A percentile compares a stretch with the other conserved stretches of the same genome.
Conservation (phyloP, 2,888 invertebrate species). For the Tetrapedia diversipes region DNA sequence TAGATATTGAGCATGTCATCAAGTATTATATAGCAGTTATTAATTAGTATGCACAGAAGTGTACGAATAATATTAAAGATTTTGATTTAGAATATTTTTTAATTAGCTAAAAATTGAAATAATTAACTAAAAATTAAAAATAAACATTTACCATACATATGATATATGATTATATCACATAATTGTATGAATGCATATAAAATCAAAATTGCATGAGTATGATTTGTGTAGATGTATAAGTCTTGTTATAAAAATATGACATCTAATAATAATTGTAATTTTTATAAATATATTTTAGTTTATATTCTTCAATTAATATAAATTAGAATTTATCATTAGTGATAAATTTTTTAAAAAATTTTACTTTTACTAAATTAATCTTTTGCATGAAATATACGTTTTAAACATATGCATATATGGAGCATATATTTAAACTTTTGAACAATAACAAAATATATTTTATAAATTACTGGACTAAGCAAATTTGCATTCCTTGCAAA, state of each 20-base stretch:
- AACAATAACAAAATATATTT: slow-evolving; percentile 28
- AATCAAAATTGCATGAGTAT: slow-evolving; percentile 27
- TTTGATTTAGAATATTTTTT: slow-evolving; percentile 1
- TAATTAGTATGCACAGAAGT: slow-evolving; percentile 34
- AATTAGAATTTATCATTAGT: slow-evolving; percentile 3
- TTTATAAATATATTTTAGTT: slow-evolving; percentile 27
- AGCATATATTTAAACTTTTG: slow-evolving; percentile 20
- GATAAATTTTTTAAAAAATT: too few relatives aligned
- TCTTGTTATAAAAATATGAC: not conserved
- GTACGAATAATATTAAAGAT: not conserved
- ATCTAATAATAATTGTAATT: slow-evolving; percentile 9
- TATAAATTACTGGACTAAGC: slow-evolving; percentile 38
- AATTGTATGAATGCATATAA: not conserved
- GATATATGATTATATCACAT: too few relatives aligned
- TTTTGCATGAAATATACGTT: not conserved
- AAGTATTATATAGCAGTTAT: slow-evolving; percentile 29
- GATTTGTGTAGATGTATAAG: slow-evolving; percentile 17
- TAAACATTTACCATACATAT: not conserved
- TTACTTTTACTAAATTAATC: not conserved
- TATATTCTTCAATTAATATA: slow-evolving; percentile 22
- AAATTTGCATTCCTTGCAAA: slow-evolving; percentile 64
- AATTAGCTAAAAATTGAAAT: not conserved
- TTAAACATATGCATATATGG: not conserved
- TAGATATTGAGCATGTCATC: slow-evolving; percentile 34
- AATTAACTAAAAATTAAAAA: not conserved